These are phyloP conservation scores for Epinephelus moara DNA, from an alignment of 2,113 vertebrate genomes.

Conservation along the genomic window DNA sequence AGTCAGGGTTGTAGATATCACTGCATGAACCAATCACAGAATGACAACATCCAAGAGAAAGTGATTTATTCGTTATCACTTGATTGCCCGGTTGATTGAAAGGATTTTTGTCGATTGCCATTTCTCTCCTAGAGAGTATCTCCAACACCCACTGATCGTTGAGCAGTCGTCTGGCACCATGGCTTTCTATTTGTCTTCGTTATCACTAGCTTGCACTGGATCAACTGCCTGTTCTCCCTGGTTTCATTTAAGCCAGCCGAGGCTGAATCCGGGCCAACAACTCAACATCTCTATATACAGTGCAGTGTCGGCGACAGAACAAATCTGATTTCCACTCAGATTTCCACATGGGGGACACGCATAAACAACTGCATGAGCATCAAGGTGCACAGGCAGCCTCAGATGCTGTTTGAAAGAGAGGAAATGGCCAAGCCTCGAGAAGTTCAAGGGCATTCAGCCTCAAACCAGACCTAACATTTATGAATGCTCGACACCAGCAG, in stretches of 20 bases:
- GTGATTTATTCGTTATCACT: constrained; percentile 71
- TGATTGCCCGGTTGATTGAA: constrained; percentile 70
- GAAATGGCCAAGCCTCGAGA: background rate
- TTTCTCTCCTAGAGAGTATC: constrained; percentile 46
- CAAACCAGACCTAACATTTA: background rate
- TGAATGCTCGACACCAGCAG: background rate
- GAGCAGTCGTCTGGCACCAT: constrained; percentile 24
- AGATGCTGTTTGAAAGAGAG: background rate
- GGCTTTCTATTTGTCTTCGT: constrained; percentile 70
- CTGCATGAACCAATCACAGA: constrained; percentile 37
- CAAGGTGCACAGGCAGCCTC: constrained; percentile 1
- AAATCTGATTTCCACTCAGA: constrained; percentile 9
- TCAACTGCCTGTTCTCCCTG: constrained; percentile 46
- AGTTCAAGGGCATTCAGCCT: constrained; percentile 4
- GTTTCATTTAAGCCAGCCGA: constrained; percentile 50
- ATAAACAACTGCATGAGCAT: constrained; percentile 15
- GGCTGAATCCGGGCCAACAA: constrained; percentile 50
- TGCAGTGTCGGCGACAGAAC: background rate
- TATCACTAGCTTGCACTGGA: constrained; percentile 62
- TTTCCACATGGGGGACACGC: background rate
- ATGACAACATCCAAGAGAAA: constrained; percentile 49
- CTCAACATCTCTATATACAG: background rate
- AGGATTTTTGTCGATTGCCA: constrained; percentile 45
- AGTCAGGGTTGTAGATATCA: background rate
- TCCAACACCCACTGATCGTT: constrained; percentile 32